These are phyloP conservation scores for Papilio elwesi DNA, from an alignment of 2,888 invertebrate species.

Conservation along the genomic window DNA sequence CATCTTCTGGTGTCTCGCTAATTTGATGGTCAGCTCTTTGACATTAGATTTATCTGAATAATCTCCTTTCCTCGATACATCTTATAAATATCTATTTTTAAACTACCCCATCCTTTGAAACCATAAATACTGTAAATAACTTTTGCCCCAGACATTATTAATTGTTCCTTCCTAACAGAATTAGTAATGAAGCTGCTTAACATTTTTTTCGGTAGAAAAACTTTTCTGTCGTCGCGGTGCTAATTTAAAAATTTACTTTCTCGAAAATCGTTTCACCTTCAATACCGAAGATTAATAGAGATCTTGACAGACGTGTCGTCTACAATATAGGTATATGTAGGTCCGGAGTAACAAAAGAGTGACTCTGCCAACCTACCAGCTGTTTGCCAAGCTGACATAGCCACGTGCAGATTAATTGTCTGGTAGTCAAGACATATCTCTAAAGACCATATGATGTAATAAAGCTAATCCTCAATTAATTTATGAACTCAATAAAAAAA, in stretches of 20 bases:
- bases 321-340: slow-evolving; percentile 55
- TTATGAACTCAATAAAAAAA: background rate
- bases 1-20: background rate
- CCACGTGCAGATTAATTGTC: slow-evolving; percentile 56
- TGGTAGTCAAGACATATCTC: slow-evolving; percentile 59
- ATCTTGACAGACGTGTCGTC: slow-evolving; percentile 70
- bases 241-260: slow-evolving; percentile 45
- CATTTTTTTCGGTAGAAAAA: slow-evolving; percentile 12
- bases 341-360: slow-evolving; percentile 56
- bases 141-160: slow-evolving; percentile 23
- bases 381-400: slow-evolving; percentile 62
- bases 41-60: background rate
- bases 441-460: slow-evolving; percentile 44
- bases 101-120: background rate
- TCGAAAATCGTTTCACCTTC: slow-evolving; percentile 46
- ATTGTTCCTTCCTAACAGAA: slow-evolving; percentile 24
- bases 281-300: slow-evolving; percentile 69
- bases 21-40: background rate
- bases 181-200: slow-evolving; percentile 9
- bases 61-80: background rate
- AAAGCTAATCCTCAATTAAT: background rate
- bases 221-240: slow-evolving; percentile 41
- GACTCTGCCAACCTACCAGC: slow-evolving; percentile 50
- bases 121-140: slow-evolving; percentile 7
- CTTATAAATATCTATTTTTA: background rate